Base-by-base conservation (phyloP, 2,797 vertebrate species). In the Pantherophis vulpinus region DNA sequence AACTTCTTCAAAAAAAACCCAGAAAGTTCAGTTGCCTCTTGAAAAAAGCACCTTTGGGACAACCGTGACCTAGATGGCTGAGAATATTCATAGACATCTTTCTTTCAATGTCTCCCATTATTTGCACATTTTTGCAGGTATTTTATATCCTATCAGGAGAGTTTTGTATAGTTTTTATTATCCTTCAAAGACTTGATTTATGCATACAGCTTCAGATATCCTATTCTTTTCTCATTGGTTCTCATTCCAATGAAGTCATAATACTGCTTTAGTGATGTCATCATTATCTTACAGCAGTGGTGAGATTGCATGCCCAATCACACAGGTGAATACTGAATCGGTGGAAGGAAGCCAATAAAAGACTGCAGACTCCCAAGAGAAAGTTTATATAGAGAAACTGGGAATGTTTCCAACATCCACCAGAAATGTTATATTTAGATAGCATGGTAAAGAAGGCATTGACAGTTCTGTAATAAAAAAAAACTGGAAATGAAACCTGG, bases 381-480 rank as follows among this genome's bases (percentile, higher is more conserved):
- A 88, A 91, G 90, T 91, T 93, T 88, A 93, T 54, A 59, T 86
- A 60, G 83, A 93, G 55, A 59, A 23, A 42, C 63, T 89, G 90
- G 66, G 90, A 93, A 93, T 83, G 86, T 91, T 63, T 88, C 90
- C 86, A 58, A 87, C n/a, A 20, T 91, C 86, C 90, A 91, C 54
- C 32, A 91, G 56, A 66, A 86, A 91, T 4, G 23, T 89, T 59
- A 93, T 91, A 93, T 93, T 91, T 93, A 91, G 90, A 61, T 47
- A 83, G 86, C 63, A 61, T 79, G 63, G 93, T 27, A 25, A 87
- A 42, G 63, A 90, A 91, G 29, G 29, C 54, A 93, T 93, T 61
- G 42, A 54, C 90, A 32, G 90, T 87, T 93, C 93, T 93, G 91
- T 93, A 91, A 91, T 91, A 66, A 93, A 90, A 42, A 42, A 66